Evolutionary conservation across 2,888 invertebrate species (phyloP).

Genomic region (Lamproptera curius): DNA sequence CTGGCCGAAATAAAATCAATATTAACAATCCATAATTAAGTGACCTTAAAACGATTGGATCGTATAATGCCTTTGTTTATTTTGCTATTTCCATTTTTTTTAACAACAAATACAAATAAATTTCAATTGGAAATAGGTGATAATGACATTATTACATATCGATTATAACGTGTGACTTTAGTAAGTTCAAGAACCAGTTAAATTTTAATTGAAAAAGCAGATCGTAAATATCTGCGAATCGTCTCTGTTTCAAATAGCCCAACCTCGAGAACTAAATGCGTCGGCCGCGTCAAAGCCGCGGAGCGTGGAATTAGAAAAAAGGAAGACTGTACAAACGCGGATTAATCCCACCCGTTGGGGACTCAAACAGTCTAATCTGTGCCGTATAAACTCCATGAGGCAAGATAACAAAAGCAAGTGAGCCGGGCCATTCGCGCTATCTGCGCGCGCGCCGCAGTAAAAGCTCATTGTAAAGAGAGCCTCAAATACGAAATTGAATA

Average conservation of each 20-base stretch:
- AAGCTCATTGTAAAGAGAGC: slow-evolving; percentile 76
- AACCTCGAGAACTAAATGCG: slow-evolving; percentile 2
- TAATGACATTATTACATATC: no score
- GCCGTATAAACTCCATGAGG: slow-evolving; percentile 52
- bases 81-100: slow-evolving; percentile 29
- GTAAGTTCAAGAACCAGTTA: no score
- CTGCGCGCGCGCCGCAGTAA: slow-evolving; percentile 64
- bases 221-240: slow-evolving; percentile 1
- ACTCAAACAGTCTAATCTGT: slow-evolving; percentile 45
- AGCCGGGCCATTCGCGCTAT: slow-evolving; percentile 56
- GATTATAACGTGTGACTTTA: no score
- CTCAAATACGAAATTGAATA: slow-evolving; percentile 78
- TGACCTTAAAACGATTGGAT: slow-evolving; percentile 61
- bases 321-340: slow-evolving; percentile 12
- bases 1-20: slow-evolving; percentile 67
- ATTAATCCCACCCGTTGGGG: slow-evolving; percentile 23
- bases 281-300: slow-evolving; percentile 1
- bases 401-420: slow-evolving; percentile 56
- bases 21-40: slow-evolving; percentile 76
- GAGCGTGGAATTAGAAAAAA: slow-evolving; percentile 19
- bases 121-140: no score
- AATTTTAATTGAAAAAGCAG: background rate
- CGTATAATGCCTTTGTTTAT: slow-evolving; percentile 53
- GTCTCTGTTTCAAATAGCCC: no score
- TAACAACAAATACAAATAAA: no score